Percentiles rank a stretch among this genome's conserved stretches.
Conservation (phyloP, 2,113 vertebrate species). For the Pluvianellus socialis region DNA sequence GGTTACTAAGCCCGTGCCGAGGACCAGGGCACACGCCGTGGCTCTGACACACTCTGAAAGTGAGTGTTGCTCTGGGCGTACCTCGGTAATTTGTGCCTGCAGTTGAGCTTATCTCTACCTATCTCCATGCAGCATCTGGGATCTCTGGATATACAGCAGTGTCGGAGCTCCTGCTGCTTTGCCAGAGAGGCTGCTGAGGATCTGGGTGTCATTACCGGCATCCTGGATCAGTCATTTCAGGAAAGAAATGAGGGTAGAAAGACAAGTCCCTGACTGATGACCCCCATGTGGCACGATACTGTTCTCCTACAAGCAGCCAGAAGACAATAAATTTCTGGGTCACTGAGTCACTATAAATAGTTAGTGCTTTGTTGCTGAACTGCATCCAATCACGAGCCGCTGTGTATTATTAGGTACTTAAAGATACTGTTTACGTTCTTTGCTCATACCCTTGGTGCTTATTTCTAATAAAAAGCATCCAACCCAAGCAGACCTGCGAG, state of each 20-base stretch:
- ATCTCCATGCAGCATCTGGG: background rate
- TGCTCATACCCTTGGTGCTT: constrained; percentile 28
- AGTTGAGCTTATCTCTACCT: background rate
- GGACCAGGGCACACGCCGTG: rapidly evolving
- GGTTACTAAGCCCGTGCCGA: background rate
- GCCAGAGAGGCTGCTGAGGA: background rate
- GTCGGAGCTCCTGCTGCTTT: background rate
- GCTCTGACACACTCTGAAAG: background rate
- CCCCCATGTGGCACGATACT: background rate
- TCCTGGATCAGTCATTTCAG: background rate
- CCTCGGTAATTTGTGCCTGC: background rate
- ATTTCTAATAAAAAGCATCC: constrained; percentile 50
- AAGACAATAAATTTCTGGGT: constrained; percentile 51
- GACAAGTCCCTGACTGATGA: constrained; percentile 18
- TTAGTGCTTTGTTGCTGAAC: background rate
- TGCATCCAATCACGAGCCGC: background rate
- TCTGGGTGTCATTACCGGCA: background rate
- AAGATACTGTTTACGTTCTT: constrained; percentile 40
- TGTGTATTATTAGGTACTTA: constrained; percentile 5
- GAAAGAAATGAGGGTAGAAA: background rate
- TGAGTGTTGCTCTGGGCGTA: background rate
- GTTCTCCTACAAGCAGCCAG: background rate
- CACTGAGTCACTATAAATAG: constrained; percentile 50
- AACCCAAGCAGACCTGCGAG: constrained; percentile 7
- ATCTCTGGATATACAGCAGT: background rate